Evolutionary conservation across 2,113 vertebrate genomes (phyloP).

Genomic region (Cisticola juncidis): DNA sequence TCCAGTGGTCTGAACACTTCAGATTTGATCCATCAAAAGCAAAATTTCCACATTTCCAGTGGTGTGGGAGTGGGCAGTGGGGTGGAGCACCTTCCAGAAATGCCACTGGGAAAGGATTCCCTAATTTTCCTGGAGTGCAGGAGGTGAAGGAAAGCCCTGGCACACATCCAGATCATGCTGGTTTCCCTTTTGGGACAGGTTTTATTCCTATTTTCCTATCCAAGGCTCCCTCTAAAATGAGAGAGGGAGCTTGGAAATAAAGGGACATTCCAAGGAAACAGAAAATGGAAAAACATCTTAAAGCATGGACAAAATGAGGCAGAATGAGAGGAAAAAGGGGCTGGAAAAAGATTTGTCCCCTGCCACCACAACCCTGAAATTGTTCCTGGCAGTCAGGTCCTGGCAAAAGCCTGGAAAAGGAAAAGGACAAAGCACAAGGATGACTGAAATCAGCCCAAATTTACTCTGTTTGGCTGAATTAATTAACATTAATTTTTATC

Average conservation of each 20-base stretch:
- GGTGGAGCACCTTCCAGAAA: background rate
- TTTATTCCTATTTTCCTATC: background rate
- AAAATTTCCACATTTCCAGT: background rate
- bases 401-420: background rate
- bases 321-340: background rate
- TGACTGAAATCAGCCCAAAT: background rate
- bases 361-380: background rate
- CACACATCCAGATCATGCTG: background rate
- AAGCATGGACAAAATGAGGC: background rate
- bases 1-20: background rate
- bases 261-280: background rate
- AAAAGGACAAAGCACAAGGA: background rate
- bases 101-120: too few relatives aligned
- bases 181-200: background rate
- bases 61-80: background rate
- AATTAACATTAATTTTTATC: background rate
- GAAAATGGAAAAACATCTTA: background rate
- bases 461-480: background rate
- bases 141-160: background rate
- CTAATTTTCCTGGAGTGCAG: background rate
- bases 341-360: background rate
- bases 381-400: background rate
- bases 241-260: background rate
- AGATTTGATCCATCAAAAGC: background rate
- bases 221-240: background rate